Evolutionary conservation across 1,140 invertebrate species (phyloP).

Genomic region (Limonius californicus): DNA sequence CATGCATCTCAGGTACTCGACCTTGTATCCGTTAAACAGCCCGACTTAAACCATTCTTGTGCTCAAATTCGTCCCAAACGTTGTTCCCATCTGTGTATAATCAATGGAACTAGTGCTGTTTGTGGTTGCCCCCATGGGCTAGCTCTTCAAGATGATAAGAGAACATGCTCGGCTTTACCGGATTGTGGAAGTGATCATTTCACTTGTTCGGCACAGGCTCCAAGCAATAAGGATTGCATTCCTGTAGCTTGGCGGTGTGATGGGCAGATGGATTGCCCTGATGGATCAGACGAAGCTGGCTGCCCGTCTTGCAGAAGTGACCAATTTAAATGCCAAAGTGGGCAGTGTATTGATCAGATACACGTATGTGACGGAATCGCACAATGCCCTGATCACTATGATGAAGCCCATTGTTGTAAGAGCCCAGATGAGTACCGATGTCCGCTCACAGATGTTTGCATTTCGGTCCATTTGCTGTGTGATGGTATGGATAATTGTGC

Average conservation of each 20-base stretch:
- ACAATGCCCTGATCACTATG: constrained; percentile 41
- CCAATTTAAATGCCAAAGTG: constrained; percentile 71
- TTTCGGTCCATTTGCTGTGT: constrained; percentile 53
- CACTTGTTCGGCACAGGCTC: constrained; percentile 59
- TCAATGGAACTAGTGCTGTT: constrained; percentile 46
- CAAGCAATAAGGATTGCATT: constrained; percentile 67
- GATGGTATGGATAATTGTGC: constrained; percentile 69
- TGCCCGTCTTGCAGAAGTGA: constrained; percentile 61
- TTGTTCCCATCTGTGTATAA: constrained; percentile 70
- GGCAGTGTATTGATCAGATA: constrained; percentile 70
- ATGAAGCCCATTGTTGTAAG: constrained; percentile 44
- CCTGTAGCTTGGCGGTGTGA: constrained; percentile 82
- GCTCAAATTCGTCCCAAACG: constrained; percentile 33
- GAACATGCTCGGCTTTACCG: constrained; percentile 65
- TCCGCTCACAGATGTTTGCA: constrained; percentile 56
- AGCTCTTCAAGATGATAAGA: constrained; percentile 64
- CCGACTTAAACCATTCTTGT: constrained; percentile 38
- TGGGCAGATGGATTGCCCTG: constrained; percentile 76
- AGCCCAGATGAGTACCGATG: constrained; percentile 59
- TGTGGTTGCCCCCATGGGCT: constrained; percentile 78
- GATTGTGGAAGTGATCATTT: constrained; percentile 76
- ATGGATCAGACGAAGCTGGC: constrained; percentile 76
- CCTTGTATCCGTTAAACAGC: constrained; percentile 42
- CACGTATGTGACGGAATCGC: constrained; percentile 64
- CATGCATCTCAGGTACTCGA: constrained; percentile 40